A percentile compares a stretch with the other conserved stretches of the same genome.
These are phyloP conservation scores for Tragopan temminckii DNA, from an alignment of 2,797 vertebrate genomes.

Conservation along the genomic window DNA sequence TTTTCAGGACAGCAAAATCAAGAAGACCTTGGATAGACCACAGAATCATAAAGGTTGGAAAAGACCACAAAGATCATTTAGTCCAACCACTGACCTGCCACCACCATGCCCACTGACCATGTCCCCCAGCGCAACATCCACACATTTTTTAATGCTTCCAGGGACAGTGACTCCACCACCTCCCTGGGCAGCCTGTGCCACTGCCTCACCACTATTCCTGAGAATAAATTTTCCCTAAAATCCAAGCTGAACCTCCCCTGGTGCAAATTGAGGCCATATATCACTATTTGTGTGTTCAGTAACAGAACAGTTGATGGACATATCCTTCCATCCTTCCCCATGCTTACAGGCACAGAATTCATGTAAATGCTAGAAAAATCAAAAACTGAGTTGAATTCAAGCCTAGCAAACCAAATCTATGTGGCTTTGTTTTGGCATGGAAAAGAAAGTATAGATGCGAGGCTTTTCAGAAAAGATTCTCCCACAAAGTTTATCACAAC, in stretches of 20 bases:
- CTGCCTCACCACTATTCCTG: too few relatives aligned
- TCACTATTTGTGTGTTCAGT: neutral
- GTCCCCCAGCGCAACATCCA: too few relatives aligned
- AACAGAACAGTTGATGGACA: neutral
- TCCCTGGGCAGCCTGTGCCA: too few relatives aligned
- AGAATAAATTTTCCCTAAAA: too few relatives aligned
- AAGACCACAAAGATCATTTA: too few relatives aligned
- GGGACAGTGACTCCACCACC: too few relatives aligned
- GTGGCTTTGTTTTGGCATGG: neutral
- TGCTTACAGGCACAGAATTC: neutral
- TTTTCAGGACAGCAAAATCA: neutral
- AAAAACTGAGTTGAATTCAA: neutral
- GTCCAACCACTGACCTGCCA: too few relatives aligned
- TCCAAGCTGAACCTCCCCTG: neutral
- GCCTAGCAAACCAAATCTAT: neutral
- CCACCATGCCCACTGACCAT: neutral
- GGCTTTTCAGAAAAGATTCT: neutral
- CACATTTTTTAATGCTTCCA: too few relatives aligned
- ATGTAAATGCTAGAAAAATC: neutral
- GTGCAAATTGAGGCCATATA: too few relatives aligned
- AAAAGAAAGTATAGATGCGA: neutral
- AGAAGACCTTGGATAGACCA: neutral
- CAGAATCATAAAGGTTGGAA: too few relatives aligned
- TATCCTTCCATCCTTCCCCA: neutral
- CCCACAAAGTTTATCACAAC: neutral